Percentiles rank a stretch among this genome's conserved stretches.
Evolutionary conservation across 2,888 invertebrate genomes (phyloP).

Genomic region (Dicycla oo): DNA sequence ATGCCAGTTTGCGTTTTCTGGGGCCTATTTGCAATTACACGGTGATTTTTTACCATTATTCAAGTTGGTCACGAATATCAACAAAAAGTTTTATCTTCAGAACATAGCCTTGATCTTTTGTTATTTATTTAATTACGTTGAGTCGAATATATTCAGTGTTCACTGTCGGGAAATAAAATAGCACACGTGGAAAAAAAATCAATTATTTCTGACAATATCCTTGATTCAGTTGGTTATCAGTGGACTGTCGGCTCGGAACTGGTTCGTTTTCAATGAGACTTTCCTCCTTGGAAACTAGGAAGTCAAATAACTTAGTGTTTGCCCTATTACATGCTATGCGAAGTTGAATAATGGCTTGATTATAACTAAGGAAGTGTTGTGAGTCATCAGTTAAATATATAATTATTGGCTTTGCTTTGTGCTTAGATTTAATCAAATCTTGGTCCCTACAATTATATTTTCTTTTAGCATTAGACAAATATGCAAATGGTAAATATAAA

Average conservation of each 20-base stretch:
- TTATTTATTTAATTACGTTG: constrained; percentile 85
- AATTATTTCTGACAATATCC: constrained; percentile 50
- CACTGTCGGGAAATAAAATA: constrained; percentile 70
- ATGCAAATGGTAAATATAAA: neutral
- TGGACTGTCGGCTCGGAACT: constrained; percentile 41
- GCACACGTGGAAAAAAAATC: constrained; percentile 62
- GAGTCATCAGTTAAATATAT: constrained; percentile 42
- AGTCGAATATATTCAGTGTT: constrained; percentile 71
- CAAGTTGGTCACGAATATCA: constrained; percentile 85
- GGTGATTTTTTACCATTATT: constrained; percentile 83
- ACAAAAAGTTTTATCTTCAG: constrained; percentile 86
- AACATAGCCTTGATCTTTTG: constrained; percentile 87
- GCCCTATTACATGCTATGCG: constrained; percentile 29
- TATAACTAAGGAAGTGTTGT: constrained; percentile 47
- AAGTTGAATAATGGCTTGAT: constrained; percentile 51
- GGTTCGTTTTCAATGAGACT: constrained; percentile 43
- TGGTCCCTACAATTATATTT: neutral
- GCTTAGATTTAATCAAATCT: constrained; percentile 24
- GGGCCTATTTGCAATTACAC: constrained; percentile 87
- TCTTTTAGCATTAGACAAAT: too few species aligned
- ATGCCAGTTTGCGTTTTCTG: constrained; percentile 71
- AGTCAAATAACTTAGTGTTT: constrained; percentile 45
- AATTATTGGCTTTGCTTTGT: constrained; percentile 25
- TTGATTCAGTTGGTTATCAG: constrained; percentile 49
- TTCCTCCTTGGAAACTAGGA: constrained; percentile 55